A percentile compares a stretch with the other conserved stretches of the same genome.
Evolutionary conservation across 2,797 vertebrate species (phyloP).

Genomic region (Gallinago solitaria): DNA sequence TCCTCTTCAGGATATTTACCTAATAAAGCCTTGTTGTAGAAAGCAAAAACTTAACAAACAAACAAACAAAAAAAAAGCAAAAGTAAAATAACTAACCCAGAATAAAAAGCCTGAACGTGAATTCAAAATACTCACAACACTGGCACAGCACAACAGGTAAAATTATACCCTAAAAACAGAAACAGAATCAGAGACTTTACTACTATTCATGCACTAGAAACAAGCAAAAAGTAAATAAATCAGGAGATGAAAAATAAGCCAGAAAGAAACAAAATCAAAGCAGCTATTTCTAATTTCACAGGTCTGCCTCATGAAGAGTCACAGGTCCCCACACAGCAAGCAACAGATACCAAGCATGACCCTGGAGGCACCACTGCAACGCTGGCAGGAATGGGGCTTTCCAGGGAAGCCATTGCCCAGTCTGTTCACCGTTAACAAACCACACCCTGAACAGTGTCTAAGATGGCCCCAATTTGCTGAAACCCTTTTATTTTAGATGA

Average conservation of each 20-base stretch:
- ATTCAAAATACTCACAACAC: conserved; percentile 86
- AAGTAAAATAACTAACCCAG: conserved; percentile 39
- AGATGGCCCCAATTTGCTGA: background rate
- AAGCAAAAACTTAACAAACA: conserved; percentile 3
- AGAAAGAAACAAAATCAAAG: background rate
- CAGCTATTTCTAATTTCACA: background rate
- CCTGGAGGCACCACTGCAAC: background rate
- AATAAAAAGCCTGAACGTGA: conserved; percentile 48
- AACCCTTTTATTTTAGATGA: background rate
- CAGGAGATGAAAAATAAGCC: background rate
- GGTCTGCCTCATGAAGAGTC: background rate
- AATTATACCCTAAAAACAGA: conserved; percentile 81
- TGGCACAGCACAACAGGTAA: conserved; percentile 78
- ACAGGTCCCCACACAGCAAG: background rate
- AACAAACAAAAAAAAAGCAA: background rate
- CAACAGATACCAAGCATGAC: background rate
- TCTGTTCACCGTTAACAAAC: background rate
- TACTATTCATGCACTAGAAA: conserved; percentile 38
- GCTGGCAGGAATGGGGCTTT: background rate
- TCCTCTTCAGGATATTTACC: background rate
- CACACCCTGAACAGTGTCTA: background rate
- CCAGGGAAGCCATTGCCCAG: background rate
- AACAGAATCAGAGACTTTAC: conserved; percentile 72
- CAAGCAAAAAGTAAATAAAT: conserved; percentile 13
- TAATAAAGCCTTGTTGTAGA: background rate